Evolutionary conservation across 2,797 vertebrate species (phyloP).

Genomic region (Natrix natrix): DNA sequence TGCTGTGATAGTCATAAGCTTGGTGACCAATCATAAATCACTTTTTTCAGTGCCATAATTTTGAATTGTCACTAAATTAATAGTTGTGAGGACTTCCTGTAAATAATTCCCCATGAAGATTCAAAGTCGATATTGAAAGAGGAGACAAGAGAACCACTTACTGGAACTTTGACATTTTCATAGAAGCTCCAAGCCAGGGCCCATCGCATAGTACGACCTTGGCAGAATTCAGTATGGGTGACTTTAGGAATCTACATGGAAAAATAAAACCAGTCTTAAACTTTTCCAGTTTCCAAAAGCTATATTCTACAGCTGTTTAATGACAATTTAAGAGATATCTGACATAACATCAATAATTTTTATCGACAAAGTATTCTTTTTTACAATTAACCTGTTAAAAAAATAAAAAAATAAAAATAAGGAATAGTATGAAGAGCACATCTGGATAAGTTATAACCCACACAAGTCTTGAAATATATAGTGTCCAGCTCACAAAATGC

Average conservation of each 20-base stretch:
- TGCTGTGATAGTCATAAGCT: no score
- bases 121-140: background rate
- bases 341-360: background rate
- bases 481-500: background rate
- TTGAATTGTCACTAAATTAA: no score
- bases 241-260: conserved; percentile 87
- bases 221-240: conserved; percentile 95
- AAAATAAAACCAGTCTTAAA: background rate
- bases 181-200: conserved; percentile 98
- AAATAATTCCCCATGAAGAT: background rate
- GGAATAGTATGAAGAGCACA: background rate
- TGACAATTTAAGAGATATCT: background rate
- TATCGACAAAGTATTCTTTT: background rate
- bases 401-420: background rate
- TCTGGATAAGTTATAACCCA: background rate
- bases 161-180: conserved; percentile 91
- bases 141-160: conserved; percentile 70
- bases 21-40: no score
- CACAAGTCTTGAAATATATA: background rate
- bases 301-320: background rate
- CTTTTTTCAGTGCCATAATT: no score
- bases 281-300: background rate
- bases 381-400: background rate
- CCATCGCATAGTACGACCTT: conserved; percentile 98
- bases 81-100: no score